Evolutionary conservation across 2,113 vertebrate genomes (phyloP).

Genomic region (Scortum barcoo): DNA sequence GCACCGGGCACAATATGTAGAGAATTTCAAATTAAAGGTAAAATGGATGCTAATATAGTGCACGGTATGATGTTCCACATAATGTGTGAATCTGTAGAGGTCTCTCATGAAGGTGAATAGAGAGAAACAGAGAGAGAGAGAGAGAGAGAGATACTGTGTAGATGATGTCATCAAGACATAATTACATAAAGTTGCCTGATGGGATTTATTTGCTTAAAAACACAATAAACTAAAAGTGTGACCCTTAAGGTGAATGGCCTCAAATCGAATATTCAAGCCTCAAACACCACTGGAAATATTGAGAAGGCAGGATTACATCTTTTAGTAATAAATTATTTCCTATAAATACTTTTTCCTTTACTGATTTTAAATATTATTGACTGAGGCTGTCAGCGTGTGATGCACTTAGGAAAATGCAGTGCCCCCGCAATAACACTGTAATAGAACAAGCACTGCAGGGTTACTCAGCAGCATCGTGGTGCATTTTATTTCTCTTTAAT

Average conservation of each 20-base stretch:
- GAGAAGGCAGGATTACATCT: not conserved
- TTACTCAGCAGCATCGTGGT: not conserved
- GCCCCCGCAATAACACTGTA: not conserved
- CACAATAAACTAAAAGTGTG: not conserved
- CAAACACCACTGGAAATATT: not conserved
- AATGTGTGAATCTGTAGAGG: not conserved
- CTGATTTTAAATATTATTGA: constrained; percentile 2
- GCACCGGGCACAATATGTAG: not conserved
- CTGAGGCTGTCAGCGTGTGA: not conserved
- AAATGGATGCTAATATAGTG: not conserved
- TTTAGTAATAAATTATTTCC: constrained; percentile 3
- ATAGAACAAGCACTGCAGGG: not conserved
- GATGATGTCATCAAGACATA: constrained; percentile 2
- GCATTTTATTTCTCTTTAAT: constrained; percentile 1
- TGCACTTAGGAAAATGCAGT: constrained; percentile 10
- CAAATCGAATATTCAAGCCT: not conserved
- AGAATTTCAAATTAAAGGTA: not conserved
- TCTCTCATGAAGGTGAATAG: not conserved
- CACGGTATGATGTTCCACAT: not conserved
- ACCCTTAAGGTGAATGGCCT: not conserved
- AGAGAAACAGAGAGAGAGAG: no score
- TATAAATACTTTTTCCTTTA: not conserved
- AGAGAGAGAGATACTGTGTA: not conserved
- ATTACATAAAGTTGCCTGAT: constrained; percentile 2
- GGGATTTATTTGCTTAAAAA: not conserved